Conservation (phyloP, 2,888 invertebrate species). For the Cantharis lateralis region DNA sequence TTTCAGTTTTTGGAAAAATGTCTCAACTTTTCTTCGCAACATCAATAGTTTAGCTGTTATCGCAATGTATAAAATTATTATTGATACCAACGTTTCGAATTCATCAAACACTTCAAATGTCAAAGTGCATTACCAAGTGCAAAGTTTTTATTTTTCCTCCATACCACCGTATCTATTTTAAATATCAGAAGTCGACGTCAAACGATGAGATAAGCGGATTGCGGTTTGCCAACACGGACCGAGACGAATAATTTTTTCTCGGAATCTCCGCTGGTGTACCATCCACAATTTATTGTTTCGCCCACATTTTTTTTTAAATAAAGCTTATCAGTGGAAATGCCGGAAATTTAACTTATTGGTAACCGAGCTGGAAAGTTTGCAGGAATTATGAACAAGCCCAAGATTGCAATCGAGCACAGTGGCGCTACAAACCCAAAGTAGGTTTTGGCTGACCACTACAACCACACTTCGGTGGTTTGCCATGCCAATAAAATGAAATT, state of each 20-base stretch:
- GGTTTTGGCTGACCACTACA: too few species aligned
- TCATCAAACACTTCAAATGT: too few species aligned
- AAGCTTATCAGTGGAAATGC: background rate
- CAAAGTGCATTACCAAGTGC: too few species aligned
- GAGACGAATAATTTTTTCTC: background rate
- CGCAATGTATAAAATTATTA: too few species aligned
- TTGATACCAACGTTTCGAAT: too few species aligned
- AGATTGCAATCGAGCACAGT: background rate
- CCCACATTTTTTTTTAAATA: background rate
- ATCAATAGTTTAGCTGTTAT: too few species aligned
- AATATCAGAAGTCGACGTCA: background rate
- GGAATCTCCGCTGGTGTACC: background rate
- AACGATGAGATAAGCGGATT: background rate
- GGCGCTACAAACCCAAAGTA: too few species aligned
- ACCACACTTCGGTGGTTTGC: too few species aligned
- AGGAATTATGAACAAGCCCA: background rate
- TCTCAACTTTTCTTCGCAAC: too few species aligned
- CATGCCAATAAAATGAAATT: too few species aligned
- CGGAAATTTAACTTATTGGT: background rate
- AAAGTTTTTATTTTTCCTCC: background rate
- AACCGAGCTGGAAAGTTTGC: background rate
- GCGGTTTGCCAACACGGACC: background rate
- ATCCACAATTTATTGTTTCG: background rate
- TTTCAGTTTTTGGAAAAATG: too few species aligned
- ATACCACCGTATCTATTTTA: too few species aligned